These are phyloP conservation scores for Octodon degus DNA, from an alignment of 2,113 vertebrate species.

Conservation along the genomic window DNA sequence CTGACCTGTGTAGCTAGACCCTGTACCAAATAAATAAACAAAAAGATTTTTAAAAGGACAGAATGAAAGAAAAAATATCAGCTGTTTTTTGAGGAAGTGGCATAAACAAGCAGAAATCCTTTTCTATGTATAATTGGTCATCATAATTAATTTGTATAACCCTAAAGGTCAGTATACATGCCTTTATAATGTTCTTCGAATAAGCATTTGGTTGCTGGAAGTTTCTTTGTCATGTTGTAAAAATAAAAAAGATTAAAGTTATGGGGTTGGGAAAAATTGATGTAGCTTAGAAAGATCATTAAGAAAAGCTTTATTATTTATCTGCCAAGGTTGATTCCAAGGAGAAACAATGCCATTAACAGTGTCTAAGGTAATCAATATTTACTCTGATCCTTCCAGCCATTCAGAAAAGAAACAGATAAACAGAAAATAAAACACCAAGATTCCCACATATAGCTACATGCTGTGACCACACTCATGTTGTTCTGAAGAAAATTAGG, in stretches of 20 bases:
- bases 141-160: not conserved
- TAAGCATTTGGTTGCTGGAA: not conserved
- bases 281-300: constrained; percentile 67
- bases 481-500: not conserved
- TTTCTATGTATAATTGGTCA: not conserved
- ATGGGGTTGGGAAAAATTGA: not conserved
- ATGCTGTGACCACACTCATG: not conserved
- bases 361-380: constrained; percentile 64
- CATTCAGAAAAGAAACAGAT: constrained; percentile 55
- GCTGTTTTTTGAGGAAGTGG: not conserved
- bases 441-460: not conserved
- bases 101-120: not conserved
- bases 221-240: not conserved
- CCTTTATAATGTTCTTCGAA: not conserved
- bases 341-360: not conserved
- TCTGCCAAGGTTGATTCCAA: constrained; percentile 65
- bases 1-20: too few relatives aligned
- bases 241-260: constrained; percentile 50
- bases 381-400: not conserved
- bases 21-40: too few relatives aligned
- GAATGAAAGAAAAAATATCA: not conserved
- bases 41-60: too few relatives aligned
- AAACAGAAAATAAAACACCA: not conserved
- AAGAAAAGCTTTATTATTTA: constrained; percentile 63
- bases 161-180: not conserved